phyloP scores from a whole-genome alignment of 2,797 vertebrate genomes.

The Paratrypauchen microcephalus region DNA sequence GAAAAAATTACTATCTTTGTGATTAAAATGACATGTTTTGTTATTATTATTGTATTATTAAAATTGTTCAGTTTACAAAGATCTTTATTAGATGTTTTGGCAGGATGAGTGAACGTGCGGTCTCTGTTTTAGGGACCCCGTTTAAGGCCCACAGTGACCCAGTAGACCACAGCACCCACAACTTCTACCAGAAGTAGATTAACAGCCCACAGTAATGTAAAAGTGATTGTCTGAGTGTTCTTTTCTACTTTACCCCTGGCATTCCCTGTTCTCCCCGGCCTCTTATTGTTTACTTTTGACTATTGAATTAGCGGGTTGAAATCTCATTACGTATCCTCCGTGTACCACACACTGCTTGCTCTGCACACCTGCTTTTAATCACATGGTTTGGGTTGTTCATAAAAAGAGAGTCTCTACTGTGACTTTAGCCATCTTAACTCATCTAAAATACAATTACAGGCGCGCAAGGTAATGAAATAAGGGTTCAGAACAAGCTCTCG shows the following conservation, averaged over 20 bases:
- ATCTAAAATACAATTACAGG: slow-evolving; percentile 73
- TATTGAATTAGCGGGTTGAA: slow-evolving; percentile 76
- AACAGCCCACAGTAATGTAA: slow-evolving; percentile 58
- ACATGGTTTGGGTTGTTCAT: slow-evolving; percentile 59
- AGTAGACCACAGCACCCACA: neutral
- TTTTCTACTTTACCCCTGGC: slow-evolving; percentile 46
- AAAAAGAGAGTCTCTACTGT: slow-evolving; percentile 58
- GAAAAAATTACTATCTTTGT: no score
- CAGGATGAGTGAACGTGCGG: neutral
- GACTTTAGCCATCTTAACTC: slow-evolving; percentile 60
- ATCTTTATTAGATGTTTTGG: neutral
- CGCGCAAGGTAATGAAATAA: slow-evolving; percentile 76
- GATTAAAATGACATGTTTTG: no score
- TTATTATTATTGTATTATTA: no score
- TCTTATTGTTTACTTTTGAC: slow-evolving; percentile 68
- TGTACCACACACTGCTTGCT: slow-evolving; percentile 34
- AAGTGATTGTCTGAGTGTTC: slow-evolving; percentile 61
- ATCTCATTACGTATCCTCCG: slow-evolving; percentile 70
- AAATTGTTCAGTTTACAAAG: no score
- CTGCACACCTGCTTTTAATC: slow-evolving; percentile 67
- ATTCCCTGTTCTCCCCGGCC: slow-evolving; percentile 36
- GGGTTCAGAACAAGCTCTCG: slow-evolving; percentile 51
- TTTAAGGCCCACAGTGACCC: neutral
- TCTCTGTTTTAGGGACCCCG: neutral
- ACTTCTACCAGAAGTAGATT: slow-evolving; percentile 36